Conservation (phyloP, 1,140 invertebrate genomes). For the Apis cerana region DNA sequence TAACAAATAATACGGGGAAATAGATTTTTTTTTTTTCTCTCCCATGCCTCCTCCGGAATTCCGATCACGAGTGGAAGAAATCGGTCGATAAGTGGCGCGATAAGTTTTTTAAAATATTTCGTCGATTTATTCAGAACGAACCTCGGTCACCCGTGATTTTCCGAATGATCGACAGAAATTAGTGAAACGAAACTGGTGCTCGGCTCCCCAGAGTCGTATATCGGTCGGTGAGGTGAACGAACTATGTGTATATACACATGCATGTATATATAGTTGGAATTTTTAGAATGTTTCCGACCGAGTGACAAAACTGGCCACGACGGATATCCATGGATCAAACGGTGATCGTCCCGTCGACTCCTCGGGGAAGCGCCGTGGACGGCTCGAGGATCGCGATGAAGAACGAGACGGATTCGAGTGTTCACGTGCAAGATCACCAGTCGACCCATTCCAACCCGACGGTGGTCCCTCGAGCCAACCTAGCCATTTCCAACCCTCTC, state of each 20-base stretch:
- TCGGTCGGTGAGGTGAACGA: neutral
- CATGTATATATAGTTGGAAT: no score
- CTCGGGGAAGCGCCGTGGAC: slow-evolving; percentile 26
- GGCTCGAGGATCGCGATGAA: slow-evolving; percentile 62
- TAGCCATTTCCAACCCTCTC: slow-evolving; percentile 35
- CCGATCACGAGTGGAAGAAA: no score
- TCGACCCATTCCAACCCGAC: slow-evolving; percentile 28
- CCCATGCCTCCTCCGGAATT: no score
- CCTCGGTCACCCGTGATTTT: no score
- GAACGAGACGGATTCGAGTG: slow-evolving; percentile 64
- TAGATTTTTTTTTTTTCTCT: no score
- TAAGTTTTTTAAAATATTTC: no score
- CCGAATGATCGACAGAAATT: no score
- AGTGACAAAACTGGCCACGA: slow-evolving; percentile 26
- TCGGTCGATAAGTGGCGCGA: no score
- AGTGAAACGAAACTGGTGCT: no score
- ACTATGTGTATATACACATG: no score
- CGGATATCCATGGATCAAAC: slow-evolving; percentile 52
- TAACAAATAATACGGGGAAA: neutral
- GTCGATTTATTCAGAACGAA: no score
- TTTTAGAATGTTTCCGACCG: slow-evolving; percentile 21
- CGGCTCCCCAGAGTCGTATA: no score
- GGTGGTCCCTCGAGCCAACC: slow-evolving; percentile 14
- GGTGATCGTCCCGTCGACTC: slow-evolving; percentile 57
- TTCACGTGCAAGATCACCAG: slow-evolving; percentile 57